These are phyloP conservation scores for Globicephala melas DNA, from an alignment of 2,113 vertebrate species.

Conservation along the genomic window DNA sequence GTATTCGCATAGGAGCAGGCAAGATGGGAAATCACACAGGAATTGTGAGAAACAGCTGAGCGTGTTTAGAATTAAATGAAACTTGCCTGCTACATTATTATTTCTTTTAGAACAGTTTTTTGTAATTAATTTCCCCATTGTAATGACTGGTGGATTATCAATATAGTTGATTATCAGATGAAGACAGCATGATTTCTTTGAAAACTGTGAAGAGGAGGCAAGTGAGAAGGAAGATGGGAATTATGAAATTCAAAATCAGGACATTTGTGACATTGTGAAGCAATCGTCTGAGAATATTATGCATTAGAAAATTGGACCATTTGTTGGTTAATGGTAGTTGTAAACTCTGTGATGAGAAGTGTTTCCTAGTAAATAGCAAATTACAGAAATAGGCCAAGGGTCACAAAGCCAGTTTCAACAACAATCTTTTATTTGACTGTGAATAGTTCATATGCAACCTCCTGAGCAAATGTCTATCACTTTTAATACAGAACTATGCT, in stretches of 20 bases:
- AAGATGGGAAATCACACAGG: background rate
- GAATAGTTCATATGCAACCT: background rate
- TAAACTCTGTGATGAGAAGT: background rate
- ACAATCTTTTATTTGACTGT: too few species aligned
- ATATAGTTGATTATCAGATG: background rate
- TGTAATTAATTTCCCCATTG: background rate
- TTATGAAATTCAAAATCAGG: background rate
- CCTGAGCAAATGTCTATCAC: background rate
- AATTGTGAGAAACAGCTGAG: background rate
- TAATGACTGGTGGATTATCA: background rate
- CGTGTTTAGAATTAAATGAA: background rate
- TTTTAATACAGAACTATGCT: background rate
- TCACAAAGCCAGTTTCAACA: background rate
- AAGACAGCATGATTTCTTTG: background rate
- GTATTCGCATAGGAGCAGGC: background rate
- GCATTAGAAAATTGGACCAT: background rate
- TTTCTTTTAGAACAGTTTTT: background rate
- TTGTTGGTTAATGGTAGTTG: background rate
- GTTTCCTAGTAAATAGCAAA: background rate
- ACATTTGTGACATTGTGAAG: background rate
- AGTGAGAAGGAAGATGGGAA: background rate
- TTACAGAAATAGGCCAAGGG: background rate
- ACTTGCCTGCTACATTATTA: background rate
- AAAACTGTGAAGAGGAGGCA: background rate
- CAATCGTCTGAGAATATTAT: background rate